Evolutionary conservation across 2,113 vertebrate species (phyloP).

Genomic region (Agelaius tricolor): DNA sequence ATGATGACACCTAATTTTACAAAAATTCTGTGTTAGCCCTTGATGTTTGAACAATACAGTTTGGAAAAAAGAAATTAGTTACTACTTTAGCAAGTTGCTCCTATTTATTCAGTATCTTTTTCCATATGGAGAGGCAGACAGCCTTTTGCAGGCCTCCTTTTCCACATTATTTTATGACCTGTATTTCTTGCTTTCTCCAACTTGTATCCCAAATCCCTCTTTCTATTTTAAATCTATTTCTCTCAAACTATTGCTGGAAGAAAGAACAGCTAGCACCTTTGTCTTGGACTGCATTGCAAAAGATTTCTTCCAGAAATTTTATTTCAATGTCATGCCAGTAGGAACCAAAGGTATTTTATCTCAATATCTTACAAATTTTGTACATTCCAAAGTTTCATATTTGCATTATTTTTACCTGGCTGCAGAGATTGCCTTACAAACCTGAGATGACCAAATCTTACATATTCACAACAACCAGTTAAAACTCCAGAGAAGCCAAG

Average conservation of each 20-base stretch:
- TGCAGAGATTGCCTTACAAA: not conserved
- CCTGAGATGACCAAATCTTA: not conserved
- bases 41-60: not conserved
- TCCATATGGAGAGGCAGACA: not conserved
- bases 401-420: not conserved
- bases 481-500: not conserved
- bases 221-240: not conserved
- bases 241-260: not conserved
- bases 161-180: not conserved
- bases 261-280: not conserved
- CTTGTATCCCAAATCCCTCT: not conserved
- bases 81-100: not conserved
- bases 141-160: not conserved
- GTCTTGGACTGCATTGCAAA: not conserved
- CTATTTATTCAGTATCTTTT: not conserved
- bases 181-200: not conserved
- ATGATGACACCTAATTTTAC: not conserved
- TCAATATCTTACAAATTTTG: not conserved
- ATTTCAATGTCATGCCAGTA: not conserved
- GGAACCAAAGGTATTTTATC: not conserved
- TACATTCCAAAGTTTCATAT: not conserved
- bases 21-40: not conserved
- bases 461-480: not conserved
- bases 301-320: not conserved
- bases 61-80: not conserved